Conservation (phyloP, 2,797 vertebrate species). For the Crax fasciolata region DNA sequence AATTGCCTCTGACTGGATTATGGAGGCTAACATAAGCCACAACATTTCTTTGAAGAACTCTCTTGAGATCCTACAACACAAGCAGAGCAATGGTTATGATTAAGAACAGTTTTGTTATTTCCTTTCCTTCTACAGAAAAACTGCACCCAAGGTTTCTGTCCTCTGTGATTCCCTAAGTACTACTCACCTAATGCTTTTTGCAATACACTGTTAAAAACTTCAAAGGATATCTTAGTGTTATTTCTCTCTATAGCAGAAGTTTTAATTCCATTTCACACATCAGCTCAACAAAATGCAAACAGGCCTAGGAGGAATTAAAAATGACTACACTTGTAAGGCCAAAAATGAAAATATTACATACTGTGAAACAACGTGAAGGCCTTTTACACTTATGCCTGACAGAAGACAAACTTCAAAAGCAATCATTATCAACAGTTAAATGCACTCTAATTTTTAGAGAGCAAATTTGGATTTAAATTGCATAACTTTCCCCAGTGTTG, state of each 20-base stretch:
- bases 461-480: constrained; percentile 32
- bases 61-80: constrained; percentile 87
- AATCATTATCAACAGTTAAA: constrained; percentile 52
- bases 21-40: constrained; percentile 93
- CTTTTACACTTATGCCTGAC: constrained; percentile 56
- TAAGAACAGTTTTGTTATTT: neutral
- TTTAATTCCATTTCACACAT: constrained; percentile 39
- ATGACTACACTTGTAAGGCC: constrained; percentile 32
- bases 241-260: neutral
- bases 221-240: constrained; percentile 48
- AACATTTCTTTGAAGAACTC: constrained; percentile 88
- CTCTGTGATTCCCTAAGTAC: neutral
- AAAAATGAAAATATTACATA: constrained; percentile 49
- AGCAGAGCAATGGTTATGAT: neutral
- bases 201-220: constrained; percentile 42
- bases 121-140: neutral
- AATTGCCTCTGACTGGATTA: constrained; percentile 87
- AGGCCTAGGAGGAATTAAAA: constrained; percentile 45
- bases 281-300: constrained; percentile 24
- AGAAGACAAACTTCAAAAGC: constrained; percentile 67
- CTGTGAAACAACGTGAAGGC: constrained; percentile 37
- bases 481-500: neutral
- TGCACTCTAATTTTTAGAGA: neutral
- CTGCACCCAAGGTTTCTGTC: neutral
- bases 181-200: constrained; percentile 18